These are phyloP conservation scores for Orbicella faveolata DNA, from an alignment of 64 coral and sea anemone species.

Conservation along the genomic window DNA sequence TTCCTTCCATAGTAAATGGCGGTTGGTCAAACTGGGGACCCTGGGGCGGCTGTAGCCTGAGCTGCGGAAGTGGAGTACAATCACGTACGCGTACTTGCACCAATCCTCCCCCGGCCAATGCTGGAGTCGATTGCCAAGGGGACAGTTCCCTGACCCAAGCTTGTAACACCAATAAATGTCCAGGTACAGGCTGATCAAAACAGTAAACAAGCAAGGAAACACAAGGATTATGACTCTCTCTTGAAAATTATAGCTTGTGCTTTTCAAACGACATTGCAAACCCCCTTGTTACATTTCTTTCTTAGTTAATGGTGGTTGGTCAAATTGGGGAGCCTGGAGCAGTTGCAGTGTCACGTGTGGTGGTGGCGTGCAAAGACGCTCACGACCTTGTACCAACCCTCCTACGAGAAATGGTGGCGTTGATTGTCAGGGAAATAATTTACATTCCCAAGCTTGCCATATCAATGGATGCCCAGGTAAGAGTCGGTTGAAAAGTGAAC, in stretches of 20 bases:
- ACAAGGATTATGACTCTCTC: too few relatives aligned
- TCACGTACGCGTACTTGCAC: slow-evolving; percentile 37
- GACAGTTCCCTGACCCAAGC: background rate
- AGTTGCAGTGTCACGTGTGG: slow-evolving; percentile 4
- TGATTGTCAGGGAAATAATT: background rate
- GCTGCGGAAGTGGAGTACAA: slow-evolving; percentile 43
- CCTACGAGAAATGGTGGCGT: background rate
- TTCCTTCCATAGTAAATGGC: slow-evolving; percentile 18
- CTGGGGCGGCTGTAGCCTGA: slow-evolving; percentile 32
- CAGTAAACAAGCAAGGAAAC: too few relatives aligned
- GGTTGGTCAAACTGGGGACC: slow-evolving; percentile 47
- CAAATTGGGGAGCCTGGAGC: slow-evolving; percentile 8
- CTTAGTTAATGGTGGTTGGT: slow-evolving; percentile 35
- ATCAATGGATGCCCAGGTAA: slow-evolving; percentile 12
- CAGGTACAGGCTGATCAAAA: background rate
- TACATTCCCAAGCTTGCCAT: background rate
- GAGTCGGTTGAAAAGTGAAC: too few relatives aligned
- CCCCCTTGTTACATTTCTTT: background rate
- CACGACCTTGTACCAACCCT: slow-evolving; percentile 4
- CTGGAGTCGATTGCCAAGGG: slow-evolving; percentile 47
- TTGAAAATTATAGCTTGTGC: too few relatives aligned
- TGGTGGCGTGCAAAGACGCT: background rate
- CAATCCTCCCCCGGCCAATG: slow-evolving; percentile 26
- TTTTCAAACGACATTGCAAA: background rate
- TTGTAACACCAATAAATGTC: slow-evolving; percentile 38